Evolutionary conservation across 2,797 vertebrate genomes (phyloP).

Genomic region (Enteromius viviparus): DNA sequence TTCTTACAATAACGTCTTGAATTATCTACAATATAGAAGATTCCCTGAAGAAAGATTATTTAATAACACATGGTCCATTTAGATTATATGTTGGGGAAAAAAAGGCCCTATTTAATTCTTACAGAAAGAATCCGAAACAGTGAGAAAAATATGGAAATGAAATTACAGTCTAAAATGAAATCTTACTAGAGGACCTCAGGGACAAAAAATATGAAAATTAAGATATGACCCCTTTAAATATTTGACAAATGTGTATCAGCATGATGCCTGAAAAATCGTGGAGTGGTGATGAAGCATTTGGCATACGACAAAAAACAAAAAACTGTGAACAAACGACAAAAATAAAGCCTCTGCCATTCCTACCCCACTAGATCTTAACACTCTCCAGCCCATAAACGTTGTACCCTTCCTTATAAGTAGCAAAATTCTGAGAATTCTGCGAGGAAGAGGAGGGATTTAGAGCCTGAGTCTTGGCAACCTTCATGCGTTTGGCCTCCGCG

Average conservation of each 20-base stretch:
- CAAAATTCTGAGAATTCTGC: conserved; percentile 97
- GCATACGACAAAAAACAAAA: conserved; percentile 40
- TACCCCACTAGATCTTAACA: conserved; percentile 99
- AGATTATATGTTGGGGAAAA: background rate
- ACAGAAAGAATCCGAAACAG: background rate
- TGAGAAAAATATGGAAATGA: background rate
- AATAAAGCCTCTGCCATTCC: conserved; percentile 84
- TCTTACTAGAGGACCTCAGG: background rate
- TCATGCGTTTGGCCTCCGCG: conserved; percentile 95
- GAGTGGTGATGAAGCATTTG: conserved; percentile 47
- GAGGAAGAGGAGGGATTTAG: conserved; percentile 84
- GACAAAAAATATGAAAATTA: background rate
- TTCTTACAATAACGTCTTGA: background rate
- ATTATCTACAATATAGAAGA: background rate
- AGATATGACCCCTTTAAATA: conserved; percentile 36
- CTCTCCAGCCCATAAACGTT: conserved; percentile 99
- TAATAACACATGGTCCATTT: background rate
- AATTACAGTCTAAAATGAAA: background rate
- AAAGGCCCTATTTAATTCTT: background rate
- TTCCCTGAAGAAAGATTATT: background rate
- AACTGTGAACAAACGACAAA: conserved; percentile 52
- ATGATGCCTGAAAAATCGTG: conserved; percentile 9
- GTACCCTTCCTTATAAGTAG: conserved; percentile 99
- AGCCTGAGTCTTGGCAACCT: conserved; percentile 91
- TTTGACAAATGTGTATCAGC: conserved; percentile 37